Base-by-base conservation (phyloP, 2,888 invertebrate species). In the Caenorhabditis sulstoni region DNA sequence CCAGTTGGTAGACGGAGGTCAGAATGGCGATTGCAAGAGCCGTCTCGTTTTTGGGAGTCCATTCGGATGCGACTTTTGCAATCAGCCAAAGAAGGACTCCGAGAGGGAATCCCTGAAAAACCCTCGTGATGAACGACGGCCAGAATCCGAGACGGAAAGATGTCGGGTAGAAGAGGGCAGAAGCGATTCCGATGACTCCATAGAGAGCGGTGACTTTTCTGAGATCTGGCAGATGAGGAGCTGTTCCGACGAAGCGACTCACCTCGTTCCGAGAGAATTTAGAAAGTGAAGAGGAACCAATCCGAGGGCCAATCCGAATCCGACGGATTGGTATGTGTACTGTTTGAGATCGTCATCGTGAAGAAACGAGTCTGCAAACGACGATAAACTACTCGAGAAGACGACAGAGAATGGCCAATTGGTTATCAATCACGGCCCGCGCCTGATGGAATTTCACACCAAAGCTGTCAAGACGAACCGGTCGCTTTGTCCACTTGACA, bases 11-110 rank as follows among this genome's bases (percentile, higher is more conserved):
- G 22, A 79, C 61, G 39, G 77, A 83, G 4, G 81, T 70, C 1
- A 83, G 41, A 23, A 81, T 64, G n/a, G 83, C 83, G 35, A 83
- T 76, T 11, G 79, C 71, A n/a, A 73, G 53, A 1, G 79, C 81
- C 1, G 65, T 73, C 53, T 83, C 83, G 0, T 29, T 16, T 44
- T 65, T 67, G 5, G 83, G 81, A n/a, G 81, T 75, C 83, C 83
- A 83, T 77, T 83, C 83, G 12, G 66, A 47, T 8, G 80, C 67
- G 23, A 83, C 71, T 50, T 70, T 73, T 8, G 81, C 81, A 18
- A 83, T 62, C 3, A 76, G 66, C 81, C 81, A 83, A 5, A 81
- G 62, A 16, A 81, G 67, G 18, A 81, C 68, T 4, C 71, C 83
- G 11, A 79, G 76, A 7, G 83, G 83, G 8, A 65, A 62, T 37